These are phyloP conservation scores for Heliconius nattereri DNA, from an alignment of 1,140 invertebrate species.

Conservation along the genomic window DNA sequence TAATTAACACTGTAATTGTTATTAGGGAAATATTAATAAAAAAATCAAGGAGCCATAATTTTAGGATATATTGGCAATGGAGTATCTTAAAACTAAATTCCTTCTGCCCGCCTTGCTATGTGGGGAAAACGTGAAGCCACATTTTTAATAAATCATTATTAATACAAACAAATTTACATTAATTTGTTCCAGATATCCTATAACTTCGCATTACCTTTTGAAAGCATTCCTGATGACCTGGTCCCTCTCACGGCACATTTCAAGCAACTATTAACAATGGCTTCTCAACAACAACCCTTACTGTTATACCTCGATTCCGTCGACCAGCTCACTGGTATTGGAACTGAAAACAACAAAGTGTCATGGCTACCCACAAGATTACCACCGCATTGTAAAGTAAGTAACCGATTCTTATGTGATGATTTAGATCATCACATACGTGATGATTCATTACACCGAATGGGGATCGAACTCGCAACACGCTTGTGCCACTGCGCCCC, in stretches of 20 bases:
- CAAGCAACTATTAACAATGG: conserved; percentile 94
- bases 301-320: conserved; percentile 95
- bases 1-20: conserved; percentile 52
- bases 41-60: no score
- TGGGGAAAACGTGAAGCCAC: no score
- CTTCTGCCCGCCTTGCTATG: no score
- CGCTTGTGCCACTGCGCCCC: no score
- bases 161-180: no score
- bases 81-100: no score
- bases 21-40: no score
- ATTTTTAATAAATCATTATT: no score
- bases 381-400: conserved; percentile 94
- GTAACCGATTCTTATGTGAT: background rate
- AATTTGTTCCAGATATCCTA: conserved; percentile 90
- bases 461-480: no score
- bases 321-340: conserved; percentile 94
- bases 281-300: conserved; percentile 90
- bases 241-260: conserved; percentile 97
- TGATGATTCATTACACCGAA: no score
- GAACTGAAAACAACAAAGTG: conserved; percentile 96
- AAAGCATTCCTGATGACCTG: conserved; percentile 97
- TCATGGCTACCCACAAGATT: conserved; percentile 97
- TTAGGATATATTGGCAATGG: no score
- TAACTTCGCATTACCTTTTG: conserved; percentile 95
- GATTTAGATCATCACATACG: no score